Percentiles rank a stretch among this genome's conserved stretches.
These are phyloP conservation scores for Rachycentron canadum DNA, from an alignment of 2,797 vertebrate species.

Conservation along the genomic window DNA sequence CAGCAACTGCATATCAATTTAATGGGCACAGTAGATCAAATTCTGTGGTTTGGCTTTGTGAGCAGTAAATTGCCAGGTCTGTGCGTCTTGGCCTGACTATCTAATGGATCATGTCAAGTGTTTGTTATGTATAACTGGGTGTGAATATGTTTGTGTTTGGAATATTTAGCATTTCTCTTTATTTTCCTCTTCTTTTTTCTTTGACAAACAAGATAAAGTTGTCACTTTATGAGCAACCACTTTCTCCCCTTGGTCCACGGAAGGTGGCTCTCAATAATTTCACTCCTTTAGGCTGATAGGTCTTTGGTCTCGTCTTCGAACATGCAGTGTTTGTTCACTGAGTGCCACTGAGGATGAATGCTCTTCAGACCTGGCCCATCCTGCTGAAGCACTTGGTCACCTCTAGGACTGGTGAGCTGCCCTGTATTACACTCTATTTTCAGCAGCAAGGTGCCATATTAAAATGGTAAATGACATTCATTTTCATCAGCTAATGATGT, in stretches of 20 bases:
- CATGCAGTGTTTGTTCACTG: slow-evolving; percentile 25
- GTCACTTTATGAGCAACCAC: not conserved
- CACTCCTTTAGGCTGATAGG: slow-evolving; percentile 30
- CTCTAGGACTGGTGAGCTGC: slow-evolving; percentile 19
- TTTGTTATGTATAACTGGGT: slow-evolving; percentile 21
- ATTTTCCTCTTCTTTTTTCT: slow-evolving; percentile 6
- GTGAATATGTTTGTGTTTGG: slow-evolving; percentile 13
- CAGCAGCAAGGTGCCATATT: slow-evolving; percentile 6
- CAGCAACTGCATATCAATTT: slow-evolving; percentile 49
- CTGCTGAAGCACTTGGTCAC: slow-evolving; percentile 38
- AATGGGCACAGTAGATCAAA: slow-evolving; percentile 48
- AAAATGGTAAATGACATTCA: slow-evolving; percentile 9
- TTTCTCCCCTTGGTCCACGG: not conserved
- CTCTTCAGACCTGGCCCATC: slow-evolving; percentile 22
- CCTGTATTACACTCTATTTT: not conserved
- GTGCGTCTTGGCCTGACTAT: slow-evolving; percentile 13
- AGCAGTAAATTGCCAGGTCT: slow-evolving; percentile 27
- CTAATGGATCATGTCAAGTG: slow-evolving; percentile 1
- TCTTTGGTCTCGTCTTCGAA: slow-evolving; percentile 37
- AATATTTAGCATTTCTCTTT: slow-evolving; percentile 14
- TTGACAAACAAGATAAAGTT: slow-evolving; percentile 14
- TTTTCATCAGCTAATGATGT: slow-evolving; percentile 3
- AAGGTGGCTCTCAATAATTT: slow-evolving; percentile 12
- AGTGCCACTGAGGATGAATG: slow-evolving; percentile 40
- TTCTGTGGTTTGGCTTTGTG: slow-evolving; percentile 40